Conservation (phyloP, 1,140 invertebrate species). For the Luehdorfia chinensis region DNA sequence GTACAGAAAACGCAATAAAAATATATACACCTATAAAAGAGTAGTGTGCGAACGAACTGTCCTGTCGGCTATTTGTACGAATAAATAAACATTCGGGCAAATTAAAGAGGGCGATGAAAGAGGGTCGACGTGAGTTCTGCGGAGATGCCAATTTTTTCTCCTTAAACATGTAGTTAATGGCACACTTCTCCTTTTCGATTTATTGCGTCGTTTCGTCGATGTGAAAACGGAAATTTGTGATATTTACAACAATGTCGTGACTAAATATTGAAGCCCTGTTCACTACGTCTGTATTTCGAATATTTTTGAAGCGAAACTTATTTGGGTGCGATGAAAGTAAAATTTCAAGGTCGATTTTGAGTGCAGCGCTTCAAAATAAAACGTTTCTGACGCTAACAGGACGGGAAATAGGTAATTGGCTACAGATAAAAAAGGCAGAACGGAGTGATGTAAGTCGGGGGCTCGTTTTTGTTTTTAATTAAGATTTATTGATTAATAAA, state of each 20-base stretch:
- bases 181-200: conserved; percentile 19
- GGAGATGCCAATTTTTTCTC: conserved; percentile 14
- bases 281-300: no score
- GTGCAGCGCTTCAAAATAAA: no score
- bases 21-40: conserved; percentile 18
- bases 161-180: conserved; percentile 27
- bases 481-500: no score
- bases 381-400: no score
- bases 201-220: conserved; percentile 29
- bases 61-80: conserved; percentile 36
- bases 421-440: no score
- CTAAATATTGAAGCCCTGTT: no score
- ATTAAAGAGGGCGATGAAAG: conserved; percentile 43
- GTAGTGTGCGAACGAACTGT: conserved; percentile 32
- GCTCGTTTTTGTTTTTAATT: neutral
- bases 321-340: no score
- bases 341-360: no score
- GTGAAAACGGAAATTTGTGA: conserved; percentile 11
- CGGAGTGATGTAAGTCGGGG: no score
- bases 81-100: conserved; percentile 58
- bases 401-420: no score
- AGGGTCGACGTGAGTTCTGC: conserved; percentile 24
- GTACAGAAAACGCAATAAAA: conserved; percentile 24
- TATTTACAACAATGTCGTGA: neutral
- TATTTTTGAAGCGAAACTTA: no score